Base-by-base conservation (phyloP, 2,113 vertebrate genomes). In the Leptosomus discolor region DNA sequence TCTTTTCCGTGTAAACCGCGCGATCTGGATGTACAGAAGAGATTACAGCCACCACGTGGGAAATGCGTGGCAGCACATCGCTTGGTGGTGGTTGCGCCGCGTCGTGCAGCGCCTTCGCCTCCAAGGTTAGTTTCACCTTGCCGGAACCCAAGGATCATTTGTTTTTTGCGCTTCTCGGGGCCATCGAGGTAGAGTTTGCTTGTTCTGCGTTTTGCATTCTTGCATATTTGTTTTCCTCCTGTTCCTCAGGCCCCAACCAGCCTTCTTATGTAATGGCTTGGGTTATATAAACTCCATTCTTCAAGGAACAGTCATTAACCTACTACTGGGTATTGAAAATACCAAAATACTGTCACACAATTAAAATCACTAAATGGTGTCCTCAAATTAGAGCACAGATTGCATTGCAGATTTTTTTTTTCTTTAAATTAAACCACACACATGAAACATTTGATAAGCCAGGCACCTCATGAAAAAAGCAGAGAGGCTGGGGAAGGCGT, bases 221-320 rank as follows among this genome's bases (percentile, higher is more conserved):
- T 8, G 57, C 8, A 1, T 54, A 9, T 93, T 96, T 96, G 92
- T 94, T 95, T 96, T 70, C 74, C 78, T 69, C 5, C 65, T 68
- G 73, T 41, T 97, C 95, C 92, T 92, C 73, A 57, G 91, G 95
- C 97, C 97, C 89, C 91, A 51, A 65, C 30, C 94, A 95, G 94
- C 95, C 91, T 93, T 5, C 95, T 96, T 97, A 97, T 91, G 87
- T 94, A 97, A 97, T 91, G 91, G 45, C 61, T 92, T 1, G 64
- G 63, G 95, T 97, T 97, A 97, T 94, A 97, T 97, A 97, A 97
- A 97, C 84, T 97, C 95, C 84, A 68, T 90, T 94, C 95, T 97
- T 95, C 87, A 97, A 96, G 96, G 97, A 96, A 50, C 84, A 97
- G 92, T 97, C 97, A 97, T 97, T 97, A 97, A 97, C 97, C 97